phyloP scores from a whole-genome alignment of 2,797 vertebrate genomes.

The Sebastes reedi region DNA sequence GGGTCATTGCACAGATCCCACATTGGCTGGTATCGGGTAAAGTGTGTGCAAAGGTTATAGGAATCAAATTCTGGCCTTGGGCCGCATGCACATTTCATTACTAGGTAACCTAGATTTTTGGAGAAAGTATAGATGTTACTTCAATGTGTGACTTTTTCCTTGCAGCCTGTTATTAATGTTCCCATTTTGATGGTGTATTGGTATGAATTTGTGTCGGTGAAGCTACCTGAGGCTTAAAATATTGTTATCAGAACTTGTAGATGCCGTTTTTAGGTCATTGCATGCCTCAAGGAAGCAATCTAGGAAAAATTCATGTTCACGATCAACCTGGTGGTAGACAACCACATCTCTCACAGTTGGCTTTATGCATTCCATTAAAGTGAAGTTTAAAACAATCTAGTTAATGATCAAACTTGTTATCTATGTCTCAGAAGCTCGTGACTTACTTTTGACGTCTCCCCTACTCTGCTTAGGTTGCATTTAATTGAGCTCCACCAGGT shows the following conservation, averaged over 20 bases:
- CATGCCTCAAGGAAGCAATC: background rate
- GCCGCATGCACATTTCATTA: conserved; percentile 23
- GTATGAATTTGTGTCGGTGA: background rate
- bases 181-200: background rate
- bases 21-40: background rate
- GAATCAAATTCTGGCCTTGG: conserved; percentile 14
- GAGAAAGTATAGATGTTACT: background rate
- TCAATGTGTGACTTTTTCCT: background rate
- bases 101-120: conserved; percentile 9
- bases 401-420: conserved; percentile 17
- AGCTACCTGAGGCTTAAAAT: background rate
- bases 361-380: background rate
- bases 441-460: background rate
- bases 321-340: background rate
- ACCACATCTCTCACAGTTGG: background rate
- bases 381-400: conserved; percentile 5
- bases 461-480: conserved; percentile 5
- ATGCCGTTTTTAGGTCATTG: background rate
- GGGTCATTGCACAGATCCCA: background rate
- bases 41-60: conserved; percentile 1
- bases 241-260: background rate
- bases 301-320: conserved; percentile 6
- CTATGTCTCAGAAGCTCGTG: background rate
- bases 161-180: conserved; percentile 1
- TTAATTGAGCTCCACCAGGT: conserved; percentile 1